These are phyloP conservation scores for Beroe forskalii DNA, from an alignment of 37 sponge, comb jelly and placozoan species.

Conservation along the genomic window DNA sequence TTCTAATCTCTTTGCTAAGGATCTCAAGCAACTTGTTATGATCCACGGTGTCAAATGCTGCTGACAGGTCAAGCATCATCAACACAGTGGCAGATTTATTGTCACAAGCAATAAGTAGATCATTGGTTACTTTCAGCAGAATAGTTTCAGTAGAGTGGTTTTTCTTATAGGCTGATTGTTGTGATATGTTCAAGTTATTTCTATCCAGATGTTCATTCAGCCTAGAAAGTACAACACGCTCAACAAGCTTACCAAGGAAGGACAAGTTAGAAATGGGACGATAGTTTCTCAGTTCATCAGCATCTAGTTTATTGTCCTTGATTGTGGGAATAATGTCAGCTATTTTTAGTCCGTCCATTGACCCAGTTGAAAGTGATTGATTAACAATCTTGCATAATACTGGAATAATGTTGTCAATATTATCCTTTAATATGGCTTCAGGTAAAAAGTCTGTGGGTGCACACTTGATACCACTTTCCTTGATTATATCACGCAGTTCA, in stretches of 20 bases:
- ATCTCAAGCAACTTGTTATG: not conserved
- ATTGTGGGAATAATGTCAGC: not conserved
- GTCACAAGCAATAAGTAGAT: not conserved
- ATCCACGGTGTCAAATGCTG: slow-evolving; percentile 25
- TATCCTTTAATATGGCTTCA: not conserved
- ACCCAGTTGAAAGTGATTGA: not conserved
- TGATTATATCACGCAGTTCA: not conserved
- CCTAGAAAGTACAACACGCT: not conserved
- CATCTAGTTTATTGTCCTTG: not conserved
- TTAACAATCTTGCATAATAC: not conserved
- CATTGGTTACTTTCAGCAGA: not conserved
- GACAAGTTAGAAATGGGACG: not conserved
- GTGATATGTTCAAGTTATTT: not conserved
- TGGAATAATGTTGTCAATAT: not conserved
- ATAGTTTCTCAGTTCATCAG: not conserved
- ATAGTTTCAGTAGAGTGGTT: not conserved
- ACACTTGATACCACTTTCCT: not conserved
- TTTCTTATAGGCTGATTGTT: slow-evolving; percentile 6
- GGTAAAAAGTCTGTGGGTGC: not conserved
- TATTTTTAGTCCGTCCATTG: not conserved
- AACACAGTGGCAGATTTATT: not conserved
- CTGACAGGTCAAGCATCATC: not conserved
- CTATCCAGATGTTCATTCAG: not conserved
- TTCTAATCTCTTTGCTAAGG: not conserved
- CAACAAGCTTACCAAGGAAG: slow-evolving; percentile 1